Evolutionary conservation across 1,140 invertebrate species (phyloP).

Genomic region (Eueides isabella): DNA sequence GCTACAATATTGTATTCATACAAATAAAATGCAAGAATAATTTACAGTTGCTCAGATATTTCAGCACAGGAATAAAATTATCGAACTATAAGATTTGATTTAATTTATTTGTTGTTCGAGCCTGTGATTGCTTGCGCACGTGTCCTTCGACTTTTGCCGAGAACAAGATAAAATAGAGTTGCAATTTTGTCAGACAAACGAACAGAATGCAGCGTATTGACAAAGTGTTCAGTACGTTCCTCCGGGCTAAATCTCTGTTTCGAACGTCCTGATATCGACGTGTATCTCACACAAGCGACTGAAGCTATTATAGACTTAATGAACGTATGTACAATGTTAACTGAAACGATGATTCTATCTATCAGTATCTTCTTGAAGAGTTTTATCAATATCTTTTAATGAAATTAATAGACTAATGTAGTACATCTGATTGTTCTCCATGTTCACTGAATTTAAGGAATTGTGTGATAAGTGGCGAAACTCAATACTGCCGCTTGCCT

Average conservation of each 20-base stretch:
- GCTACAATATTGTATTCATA: neutral
- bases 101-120: constrained; percentile 1
- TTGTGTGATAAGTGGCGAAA: too few species aligned
- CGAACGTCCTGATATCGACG: constrained; percentile 32
- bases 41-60: neutral
- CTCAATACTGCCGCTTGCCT: too few species aligned
- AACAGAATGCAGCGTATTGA: constrained; percentile 38
- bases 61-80: neutral
- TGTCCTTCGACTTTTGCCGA: constrained; percentile 19
- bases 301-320: constrained; percentile 28
- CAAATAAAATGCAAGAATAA: neutral
- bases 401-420: too few species aligned
- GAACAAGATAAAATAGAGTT: constrained; percentile 29
- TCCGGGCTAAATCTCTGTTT: constrained; percentile 32
- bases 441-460: too few species aligned
- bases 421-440: too few species aligned
- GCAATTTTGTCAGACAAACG: constrained; percentile 38
- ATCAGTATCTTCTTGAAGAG: neutral
- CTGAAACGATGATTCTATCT: neutral
- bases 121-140: constrained; percentile 6
- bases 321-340: constrained; percentile 16
- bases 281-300: constrained; percentile 18
- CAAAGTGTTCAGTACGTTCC: constrained; percentile 31
- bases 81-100: neutral
- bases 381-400: neutral